Conservation (phyloP, 2,888 invertebrate genomes). For the Megalurothrips usitatus region DNA sequence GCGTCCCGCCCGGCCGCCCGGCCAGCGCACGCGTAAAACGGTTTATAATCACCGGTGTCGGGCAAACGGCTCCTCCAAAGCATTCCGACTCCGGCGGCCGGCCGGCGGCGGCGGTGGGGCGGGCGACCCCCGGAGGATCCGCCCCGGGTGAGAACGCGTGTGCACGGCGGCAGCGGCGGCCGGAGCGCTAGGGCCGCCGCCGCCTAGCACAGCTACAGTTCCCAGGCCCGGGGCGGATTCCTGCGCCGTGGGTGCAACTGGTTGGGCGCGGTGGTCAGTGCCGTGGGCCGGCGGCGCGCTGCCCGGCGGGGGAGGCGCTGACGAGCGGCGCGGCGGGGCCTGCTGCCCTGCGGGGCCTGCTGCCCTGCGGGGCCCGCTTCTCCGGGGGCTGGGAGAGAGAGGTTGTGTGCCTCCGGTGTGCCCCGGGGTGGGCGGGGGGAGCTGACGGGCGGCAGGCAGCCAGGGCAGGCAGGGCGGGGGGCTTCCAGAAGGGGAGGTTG, state of each 20-base stretch:
- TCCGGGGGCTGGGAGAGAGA: no score
- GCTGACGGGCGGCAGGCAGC: no score
- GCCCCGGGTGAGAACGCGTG: not conserved
- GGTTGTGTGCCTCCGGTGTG: no score
- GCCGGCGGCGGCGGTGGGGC: not conserved
- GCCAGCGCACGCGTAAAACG: constrained; percentile 1
- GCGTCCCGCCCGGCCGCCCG: no score
- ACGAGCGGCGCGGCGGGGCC: no score
- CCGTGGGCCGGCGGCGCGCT: no score
- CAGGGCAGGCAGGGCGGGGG: no score
- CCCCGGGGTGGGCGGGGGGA: no score
- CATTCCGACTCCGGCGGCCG: not conserved
- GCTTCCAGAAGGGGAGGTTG: no score
- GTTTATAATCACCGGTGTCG: not conserved
- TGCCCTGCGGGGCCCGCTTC: no score
- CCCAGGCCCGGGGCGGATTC: not conserved
- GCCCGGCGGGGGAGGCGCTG: no score
- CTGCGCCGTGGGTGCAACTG: not conserved
- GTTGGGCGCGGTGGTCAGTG: not conserved
- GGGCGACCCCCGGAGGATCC: not conserved
- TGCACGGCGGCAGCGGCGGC: not conserved
- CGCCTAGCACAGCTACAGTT: not conserved
- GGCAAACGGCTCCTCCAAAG: constrained; percentile 1
- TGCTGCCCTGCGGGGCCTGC: no score
- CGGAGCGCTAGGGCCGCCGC: not conserved